phyloP scores from a whole-genome alignment of 2,113 vertebrate species.

The Ginglymostoma cirratum region DNA sequence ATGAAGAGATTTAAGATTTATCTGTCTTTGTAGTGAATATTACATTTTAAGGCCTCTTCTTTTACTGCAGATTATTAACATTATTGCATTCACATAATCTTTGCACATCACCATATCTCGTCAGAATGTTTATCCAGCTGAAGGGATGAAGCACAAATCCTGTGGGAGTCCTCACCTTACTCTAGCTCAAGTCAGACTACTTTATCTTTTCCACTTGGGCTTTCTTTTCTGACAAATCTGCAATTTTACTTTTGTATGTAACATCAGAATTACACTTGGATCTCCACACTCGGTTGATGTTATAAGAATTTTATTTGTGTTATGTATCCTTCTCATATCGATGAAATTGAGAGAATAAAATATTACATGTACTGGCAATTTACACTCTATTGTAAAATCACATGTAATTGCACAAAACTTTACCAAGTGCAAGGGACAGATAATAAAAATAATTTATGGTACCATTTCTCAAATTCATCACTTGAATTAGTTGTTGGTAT shows the following conservation, averaged over 20 bases:
- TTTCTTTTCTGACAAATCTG: not conserved
- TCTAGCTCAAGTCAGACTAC: not conserved
- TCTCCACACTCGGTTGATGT: not conserved
- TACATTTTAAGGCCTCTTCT: too few species aligned
- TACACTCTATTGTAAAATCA: not conserved
- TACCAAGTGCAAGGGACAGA: not conserved
- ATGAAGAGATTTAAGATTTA: not conserved
- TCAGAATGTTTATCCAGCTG: not conserved
- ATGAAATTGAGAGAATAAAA: not conserved
- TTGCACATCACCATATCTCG: not conserved
- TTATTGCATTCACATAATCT: not conserved
- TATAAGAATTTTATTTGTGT: not conserved
- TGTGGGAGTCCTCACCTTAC: not conserved
- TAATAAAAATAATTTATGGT: not conserved
- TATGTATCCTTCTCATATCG: not conserved
- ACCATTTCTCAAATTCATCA: not conserved
- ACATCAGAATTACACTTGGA: not conserved
- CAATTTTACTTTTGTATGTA: not conserved
- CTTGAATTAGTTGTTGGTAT: not conserved
- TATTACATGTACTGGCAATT: not conserved
- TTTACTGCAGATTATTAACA: not conserved
- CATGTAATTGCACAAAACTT: not conserved
- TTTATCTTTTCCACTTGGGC: not conserved
- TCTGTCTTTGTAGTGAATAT: too few species aligned
- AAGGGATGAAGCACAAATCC: not conserved